These are phyloP conservation scores for Samia ricini DNA, from an alignment of 1,140 invertebrate species.

Conservation along the genomic window DNA sequence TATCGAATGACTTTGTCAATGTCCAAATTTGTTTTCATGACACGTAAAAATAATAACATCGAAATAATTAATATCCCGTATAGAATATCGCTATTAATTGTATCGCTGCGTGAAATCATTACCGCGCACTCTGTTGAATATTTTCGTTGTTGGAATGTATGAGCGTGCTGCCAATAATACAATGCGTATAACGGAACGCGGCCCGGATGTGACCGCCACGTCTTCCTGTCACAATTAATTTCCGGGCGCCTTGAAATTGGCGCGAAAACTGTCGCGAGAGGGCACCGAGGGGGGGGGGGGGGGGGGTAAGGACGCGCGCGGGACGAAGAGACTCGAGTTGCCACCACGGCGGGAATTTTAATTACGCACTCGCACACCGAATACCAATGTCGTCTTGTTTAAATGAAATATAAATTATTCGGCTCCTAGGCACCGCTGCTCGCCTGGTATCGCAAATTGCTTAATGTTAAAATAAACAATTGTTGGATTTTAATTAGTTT, in stretches of 20 bases:
- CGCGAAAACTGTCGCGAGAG: constrained; percentile 74
- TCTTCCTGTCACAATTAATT: constrained; percentile 78
- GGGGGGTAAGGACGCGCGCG: constrained; percentile 16
- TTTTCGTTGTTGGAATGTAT: constrained; percentile 12
- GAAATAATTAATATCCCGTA: not conserved
- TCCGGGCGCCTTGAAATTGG: constrained; percentile 75
- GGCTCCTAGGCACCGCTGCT: constrained; percentile 60
- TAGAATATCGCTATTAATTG: not conserved
- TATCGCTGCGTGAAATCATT: not conserved
- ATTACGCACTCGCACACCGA: constrained; percentile 76
- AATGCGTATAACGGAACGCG: constrained; percentile 61
- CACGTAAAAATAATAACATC: not conserved
- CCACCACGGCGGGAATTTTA: constrained; percentile 75
- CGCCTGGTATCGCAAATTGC: constrained; percentile 65
- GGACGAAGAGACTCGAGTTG: constrained; percentile 19
- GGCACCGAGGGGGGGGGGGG: constrained; percentile 32
- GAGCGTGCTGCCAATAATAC: constrained; percentile 38
- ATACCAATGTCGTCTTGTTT: constrained; percentile 77
- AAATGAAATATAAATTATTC: constrained; percentile 78
- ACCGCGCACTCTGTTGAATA: constrained; percentile 2
- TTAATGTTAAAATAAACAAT: constrained; percentile 53
- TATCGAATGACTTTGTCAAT: too few relatives aligned
- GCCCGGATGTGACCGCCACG: constrained; percentile 69
- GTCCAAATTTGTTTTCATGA: too few relatives aligned
- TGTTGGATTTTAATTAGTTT: constrained; percentile 55